Conservation (phyloP, 2,797 vertebrate species). For the Florisuga fusca region DNA sequence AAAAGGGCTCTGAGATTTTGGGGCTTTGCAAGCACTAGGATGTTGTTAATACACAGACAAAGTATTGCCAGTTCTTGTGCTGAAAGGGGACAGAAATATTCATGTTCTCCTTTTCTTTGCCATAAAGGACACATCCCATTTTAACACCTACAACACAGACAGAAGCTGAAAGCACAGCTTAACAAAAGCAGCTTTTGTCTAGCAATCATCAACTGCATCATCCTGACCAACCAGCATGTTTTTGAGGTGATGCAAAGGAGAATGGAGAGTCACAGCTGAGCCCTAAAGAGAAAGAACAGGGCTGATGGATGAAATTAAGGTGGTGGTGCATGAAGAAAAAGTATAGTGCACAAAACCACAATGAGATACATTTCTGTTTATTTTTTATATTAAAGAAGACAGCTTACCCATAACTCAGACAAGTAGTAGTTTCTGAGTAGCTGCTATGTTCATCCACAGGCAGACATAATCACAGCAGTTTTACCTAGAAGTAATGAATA, state of each 20-base stretch:
- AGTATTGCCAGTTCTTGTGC: neutral
- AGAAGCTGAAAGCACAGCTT: neutral
- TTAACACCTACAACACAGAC: fast-evolving
- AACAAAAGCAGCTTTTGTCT: neutral
- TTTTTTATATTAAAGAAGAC: neutral
- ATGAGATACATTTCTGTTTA: neutral
- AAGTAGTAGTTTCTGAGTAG: neutral
- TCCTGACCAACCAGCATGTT: neutral
- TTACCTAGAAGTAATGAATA: neutral
- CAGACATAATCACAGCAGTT: fast-evolving
- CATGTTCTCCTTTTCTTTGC: neutral
- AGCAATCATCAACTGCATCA: fast-evolving
- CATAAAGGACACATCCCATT: neutral
- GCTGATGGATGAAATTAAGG: neutral
- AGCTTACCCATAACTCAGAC: neutral
- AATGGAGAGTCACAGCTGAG: neutral
- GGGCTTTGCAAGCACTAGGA: neutral
- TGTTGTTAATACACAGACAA: neutral
- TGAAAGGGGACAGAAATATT: neutral
- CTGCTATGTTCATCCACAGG: neutral
- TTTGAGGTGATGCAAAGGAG: neutral
- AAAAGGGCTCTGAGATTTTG: neutral
- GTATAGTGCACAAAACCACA: neutral
- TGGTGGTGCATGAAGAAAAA: neutral
- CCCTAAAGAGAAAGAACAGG: neutral